Evolutionary conservation across 1,140 invertebrate species (phyloP), one percentile per base, ranked within the genome.

Genomic region (Drosophila kikkawai): DNA sequence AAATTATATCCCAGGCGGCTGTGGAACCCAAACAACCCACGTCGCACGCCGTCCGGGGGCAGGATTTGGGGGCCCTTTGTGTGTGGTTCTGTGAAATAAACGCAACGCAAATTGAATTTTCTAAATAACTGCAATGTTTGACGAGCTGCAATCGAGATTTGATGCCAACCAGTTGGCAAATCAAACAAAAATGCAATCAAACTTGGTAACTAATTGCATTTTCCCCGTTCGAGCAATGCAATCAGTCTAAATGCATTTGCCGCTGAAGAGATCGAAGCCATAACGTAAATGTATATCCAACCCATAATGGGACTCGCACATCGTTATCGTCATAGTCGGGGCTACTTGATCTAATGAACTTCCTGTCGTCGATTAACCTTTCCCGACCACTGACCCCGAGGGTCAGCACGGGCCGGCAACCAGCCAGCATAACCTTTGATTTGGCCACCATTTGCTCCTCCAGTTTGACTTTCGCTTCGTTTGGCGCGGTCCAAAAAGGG

Each of bases 161-260:
- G 71, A 66, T 76, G 36, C 45, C 56, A 50, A 60, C 47, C 59
- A 66, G 56, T 60, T 63, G 51, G 51, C 64, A 74, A 75, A 82
- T 71, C 81, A 76, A 83, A 83, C 81, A 84, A 75, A 85, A 86
- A 86, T 85, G 68, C 82, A 86, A 85, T 85, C 83, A 86, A 85
- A 69, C 36, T 67, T 68, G 34, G n/a, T 67, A 85, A 82, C 81
- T 82, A 85, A 86, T 82, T 79, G 65, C 79, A 81, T 84, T 78
- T 81, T 39, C 59, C 56, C 29, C 34, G 37, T 19, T n/a, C 59
- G 47, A 82, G 61, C 81, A 64, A 83, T 80, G 59, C 71, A 76
- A 61, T 59, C 70, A 82, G 56, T 75, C 48, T 47, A 37, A 75
- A 64, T 64, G 68, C 63, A 66, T 64, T 51, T 44, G 45, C 22